phyloP scores from a whole-genome alignment of 2,113 vertebrate species.

The Anhinga rufa region DNA sequence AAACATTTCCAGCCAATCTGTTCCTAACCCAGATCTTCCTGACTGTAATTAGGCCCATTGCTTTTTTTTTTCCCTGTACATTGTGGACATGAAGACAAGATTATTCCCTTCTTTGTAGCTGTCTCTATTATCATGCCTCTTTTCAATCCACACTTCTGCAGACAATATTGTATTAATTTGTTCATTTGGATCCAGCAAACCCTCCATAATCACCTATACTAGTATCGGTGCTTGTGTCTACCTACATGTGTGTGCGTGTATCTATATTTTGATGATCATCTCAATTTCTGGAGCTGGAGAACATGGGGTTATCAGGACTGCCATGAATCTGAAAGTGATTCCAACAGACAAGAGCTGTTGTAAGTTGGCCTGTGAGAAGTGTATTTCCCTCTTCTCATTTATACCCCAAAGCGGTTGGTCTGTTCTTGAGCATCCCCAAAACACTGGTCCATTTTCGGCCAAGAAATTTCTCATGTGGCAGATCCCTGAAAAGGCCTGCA shows the following conservation, averaged over 20 bases:
- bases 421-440: neutral
- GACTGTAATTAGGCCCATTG: neutral
- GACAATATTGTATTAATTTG: neutral
- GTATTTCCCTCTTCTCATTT: neutral
- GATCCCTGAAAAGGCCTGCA: neutral
- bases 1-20: neutral
- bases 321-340: neutral
- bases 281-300: neutral
- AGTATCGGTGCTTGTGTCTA: neutral
- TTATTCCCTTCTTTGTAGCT: neutral
- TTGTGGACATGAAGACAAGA: neutral
- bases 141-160: neutral
- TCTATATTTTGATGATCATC: neutral
- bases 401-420: neutral
- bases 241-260: neutral
- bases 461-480: neutral
- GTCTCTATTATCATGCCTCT: neutral
- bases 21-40: neutral
- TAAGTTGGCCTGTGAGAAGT: neutral
- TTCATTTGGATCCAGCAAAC: neutral
- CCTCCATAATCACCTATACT: neutral
- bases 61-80: neutral
- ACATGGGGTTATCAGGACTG: neutral
- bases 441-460: neutral
- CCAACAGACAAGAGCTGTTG: neutral